Conservation (phyloP, 2,113 vertebrate species). For the Tachycineta bicolor region DNA sequence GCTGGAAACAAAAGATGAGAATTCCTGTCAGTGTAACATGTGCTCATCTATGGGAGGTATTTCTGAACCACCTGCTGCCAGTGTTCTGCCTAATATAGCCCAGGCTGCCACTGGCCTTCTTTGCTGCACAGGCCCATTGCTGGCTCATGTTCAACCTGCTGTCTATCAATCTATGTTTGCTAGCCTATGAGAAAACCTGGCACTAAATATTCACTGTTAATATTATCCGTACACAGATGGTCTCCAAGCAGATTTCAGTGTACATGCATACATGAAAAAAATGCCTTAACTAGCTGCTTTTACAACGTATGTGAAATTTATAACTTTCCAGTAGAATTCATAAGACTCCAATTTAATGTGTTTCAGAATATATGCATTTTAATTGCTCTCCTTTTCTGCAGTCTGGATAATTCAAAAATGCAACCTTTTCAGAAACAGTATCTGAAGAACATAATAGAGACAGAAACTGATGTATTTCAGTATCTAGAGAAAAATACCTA, state of each 20-base stretch:
- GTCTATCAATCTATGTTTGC: neutral
- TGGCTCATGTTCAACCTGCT: neutral
- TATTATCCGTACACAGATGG: neutral
- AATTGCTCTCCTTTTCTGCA: neutral
- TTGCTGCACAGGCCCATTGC: neutral
- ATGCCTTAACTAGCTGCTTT: neutral
- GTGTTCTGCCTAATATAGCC: neutral
- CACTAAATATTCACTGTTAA: neutral
- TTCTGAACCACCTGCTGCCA: neutral
- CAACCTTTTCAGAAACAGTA: neutral
- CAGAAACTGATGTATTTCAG: neutral
- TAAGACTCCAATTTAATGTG: neutral
- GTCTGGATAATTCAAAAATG: neutral
- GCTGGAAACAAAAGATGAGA: slow-evolving; percentile 77
- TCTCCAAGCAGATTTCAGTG: neutral
- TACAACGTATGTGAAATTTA: neutral
- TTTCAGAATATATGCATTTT: neutral
- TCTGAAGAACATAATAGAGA: neutral
- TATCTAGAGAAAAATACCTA: neutral
- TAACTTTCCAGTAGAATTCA: neutral
- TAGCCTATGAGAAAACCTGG: neutral
- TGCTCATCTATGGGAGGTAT: neutral
- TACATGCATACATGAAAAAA: neutral
- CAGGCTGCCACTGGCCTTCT: neutral
- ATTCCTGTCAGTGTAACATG: neutral